phyloP scores from a whole-genome alignment of 2,113 vertebrate genomes.

The Microcebus jonahi region DNA sequence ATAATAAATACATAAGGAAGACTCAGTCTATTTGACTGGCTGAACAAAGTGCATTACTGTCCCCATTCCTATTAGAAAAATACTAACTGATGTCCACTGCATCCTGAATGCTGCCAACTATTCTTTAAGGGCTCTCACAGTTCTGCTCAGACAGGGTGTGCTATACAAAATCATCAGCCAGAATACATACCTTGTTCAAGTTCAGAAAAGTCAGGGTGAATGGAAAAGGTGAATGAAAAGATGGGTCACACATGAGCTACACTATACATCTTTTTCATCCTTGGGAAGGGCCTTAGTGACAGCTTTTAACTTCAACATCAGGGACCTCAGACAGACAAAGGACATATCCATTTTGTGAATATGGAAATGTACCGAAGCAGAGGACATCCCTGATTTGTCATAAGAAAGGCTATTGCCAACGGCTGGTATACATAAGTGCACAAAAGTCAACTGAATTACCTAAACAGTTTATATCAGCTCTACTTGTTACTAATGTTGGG shows the following conservation, averaged over 20 bases:
- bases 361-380: background rate
- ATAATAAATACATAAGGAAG: background rate
- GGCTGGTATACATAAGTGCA: background rate
- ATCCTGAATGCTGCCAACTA: background rate
- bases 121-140: background rate
- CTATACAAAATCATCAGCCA: background rate
- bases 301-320: background rate
- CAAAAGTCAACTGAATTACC: conserved; percentile 31
- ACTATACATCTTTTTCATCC: background rate
- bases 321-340: background rate
- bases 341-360: background rate
- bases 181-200: background rate
- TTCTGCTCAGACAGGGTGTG: background rate
- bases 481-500: background rate
- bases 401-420: background rate
- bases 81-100: background rate
- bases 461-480: conserved; percentile 56
- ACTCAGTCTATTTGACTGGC: background rate
- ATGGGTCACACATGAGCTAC: background rate
- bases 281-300: background rate
- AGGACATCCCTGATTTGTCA: conserved; percentile 22
- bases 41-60: background rate
- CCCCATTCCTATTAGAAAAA: background rate
- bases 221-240: background rate
- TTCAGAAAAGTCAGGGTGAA: background rate